Conservation (phyloP, 2,797 vertebrate species). For the Momotus momota region DNA sequence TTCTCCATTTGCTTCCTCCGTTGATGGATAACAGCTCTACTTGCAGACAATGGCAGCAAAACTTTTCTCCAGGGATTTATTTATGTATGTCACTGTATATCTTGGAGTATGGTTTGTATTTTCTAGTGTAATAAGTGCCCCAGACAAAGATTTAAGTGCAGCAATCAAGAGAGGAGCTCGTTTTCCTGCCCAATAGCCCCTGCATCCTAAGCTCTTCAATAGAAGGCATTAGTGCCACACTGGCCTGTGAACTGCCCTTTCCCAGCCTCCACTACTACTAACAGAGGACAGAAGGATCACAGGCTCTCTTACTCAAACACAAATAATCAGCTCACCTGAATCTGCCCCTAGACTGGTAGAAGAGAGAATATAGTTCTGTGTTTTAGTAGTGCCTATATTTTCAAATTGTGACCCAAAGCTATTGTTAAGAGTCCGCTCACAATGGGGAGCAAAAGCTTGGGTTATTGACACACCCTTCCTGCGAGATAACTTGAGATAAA, state of each 20-base stretch:
- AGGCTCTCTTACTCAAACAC: not conserved
- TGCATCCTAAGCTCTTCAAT: not conserved
- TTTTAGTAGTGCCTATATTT: not conserved
- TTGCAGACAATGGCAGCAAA: not conserved
- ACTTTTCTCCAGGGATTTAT: not conserved
- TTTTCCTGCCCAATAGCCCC: constrained; percentile 24
- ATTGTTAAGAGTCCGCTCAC: not conserved
- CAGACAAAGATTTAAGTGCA: not conserved
- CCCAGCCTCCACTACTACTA: not conserved
- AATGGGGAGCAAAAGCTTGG: not conserved
- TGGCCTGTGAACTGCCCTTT: not conserved
- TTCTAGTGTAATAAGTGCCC: not conserved
- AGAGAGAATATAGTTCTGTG: not conserved
- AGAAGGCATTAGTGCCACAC: not conserved
- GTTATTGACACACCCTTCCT: not conserved
- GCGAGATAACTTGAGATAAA: not conserved
- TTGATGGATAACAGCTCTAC: not conserved
- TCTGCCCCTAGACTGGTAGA: not conserved
- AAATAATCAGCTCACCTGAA: not conserved
- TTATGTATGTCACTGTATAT: not conserved
- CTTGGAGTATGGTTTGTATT: not conserved
- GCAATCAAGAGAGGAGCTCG: not conserved
- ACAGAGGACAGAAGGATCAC: not conserved
- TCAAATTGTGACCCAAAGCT: not conserved
- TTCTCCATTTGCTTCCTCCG: not conserved